Evolutionary conservation across 2,113 vertebrate genomes (phyloP), one percentile per base, ranked within the genome.

Genomic region (Smithornis capensis): DNA sequence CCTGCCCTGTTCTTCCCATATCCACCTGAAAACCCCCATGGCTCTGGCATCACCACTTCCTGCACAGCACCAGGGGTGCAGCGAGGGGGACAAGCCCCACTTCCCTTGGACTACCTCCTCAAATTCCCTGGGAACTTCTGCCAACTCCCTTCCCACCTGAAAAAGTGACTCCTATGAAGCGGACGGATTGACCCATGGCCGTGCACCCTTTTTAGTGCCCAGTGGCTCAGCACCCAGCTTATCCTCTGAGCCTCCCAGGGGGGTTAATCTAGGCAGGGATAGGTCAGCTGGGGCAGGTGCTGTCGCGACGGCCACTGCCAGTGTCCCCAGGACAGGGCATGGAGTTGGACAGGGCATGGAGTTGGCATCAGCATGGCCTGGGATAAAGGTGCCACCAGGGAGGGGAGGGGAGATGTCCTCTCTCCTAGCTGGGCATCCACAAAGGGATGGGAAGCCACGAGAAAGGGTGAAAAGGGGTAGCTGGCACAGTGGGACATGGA

Each of bases 191-290:
- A 87, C 92, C 73, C 1, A 8, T 42, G 60, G 45, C 53, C 27
- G 1, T 10, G 86, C 47, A 63, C 81, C 78, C 73, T 94, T 55
- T 55, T 97, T 94, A 94, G 79, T 56, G 29, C 70, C 71, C 1
- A 0, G 60, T 83, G 65, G 75, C 90, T 94, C 95, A 95, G 91
- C 68, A 89, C 55, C 63, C 89, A 75, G 91, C 57, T 96, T 92
- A 94, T 96, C 89, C 75, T 31, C 68, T 79, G 69, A 88, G 83
- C 86, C 84, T 81, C 38, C 57, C 1, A 0, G 53, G 35, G 73
- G 69, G 57, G 65, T 86, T 94, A 96, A 95, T 94, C 94, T 29
- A 2, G 1, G 1, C 55, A 38, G 23, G 23, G 73, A 90, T 81
- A 79, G 2, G 2, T 95, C 93, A 95, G 40, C 45, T 4, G 16